Evolutionary conservation across 2,113 vertebrate species (phyloP).

Genomic region (Brachyhypopomus occidentalis): DNA sequence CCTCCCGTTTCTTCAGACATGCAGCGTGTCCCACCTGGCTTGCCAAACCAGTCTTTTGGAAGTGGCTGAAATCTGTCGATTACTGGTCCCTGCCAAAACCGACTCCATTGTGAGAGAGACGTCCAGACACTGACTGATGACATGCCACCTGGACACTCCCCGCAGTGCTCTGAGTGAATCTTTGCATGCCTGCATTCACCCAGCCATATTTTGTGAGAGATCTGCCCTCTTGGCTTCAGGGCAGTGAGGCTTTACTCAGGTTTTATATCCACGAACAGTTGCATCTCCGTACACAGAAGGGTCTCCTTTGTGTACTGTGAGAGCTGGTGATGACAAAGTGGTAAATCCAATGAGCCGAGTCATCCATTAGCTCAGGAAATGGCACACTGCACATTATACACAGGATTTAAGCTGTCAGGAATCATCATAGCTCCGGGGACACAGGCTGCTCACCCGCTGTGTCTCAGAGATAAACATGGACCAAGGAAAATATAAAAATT

Average conservation of each 20-base stretch:
- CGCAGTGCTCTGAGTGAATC: not conserved
- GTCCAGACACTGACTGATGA: no score
- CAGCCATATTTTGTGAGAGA: slow-evolving; percentile 14
- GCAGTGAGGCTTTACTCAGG: slow-evolving; percentile 3
- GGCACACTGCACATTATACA: not conserved
- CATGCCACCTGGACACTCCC: slow-evolving; percentile 1
- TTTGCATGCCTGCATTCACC: slow-evolving; percentile 9
- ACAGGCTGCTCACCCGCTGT: no score
- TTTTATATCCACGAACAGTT: slow-evolving; percentile 6
- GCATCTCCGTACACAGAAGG: not conserved
- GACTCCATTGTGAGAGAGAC: slow-evolving; percentile 7
- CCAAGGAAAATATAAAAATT: no score
- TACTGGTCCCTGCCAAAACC: slow-evolving; percentile 15
- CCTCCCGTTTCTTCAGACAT: not conserved
- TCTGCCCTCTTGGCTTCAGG: not conserved
- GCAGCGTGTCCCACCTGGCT: not conserved
- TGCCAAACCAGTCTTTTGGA: slow-evolving; percentile 17
- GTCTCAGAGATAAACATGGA: no score
- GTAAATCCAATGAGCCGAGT: not conserved
- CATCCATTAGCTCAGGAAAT: not conserved
- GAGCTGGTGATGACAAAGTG: not conserved
- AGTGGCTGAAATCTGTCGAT: slow-evolving; percentile 1
- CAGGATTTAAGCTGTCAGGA: no score
- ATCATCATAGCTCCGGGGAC: no score
- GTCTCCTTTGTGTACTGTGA: not conserved